Percentiles rank a stretch among this genome's conserved stretches.
phyloP scores from a whole-genome alignment of 1,140 invertebrate species.

The Chrysopa pallens region DNA sequence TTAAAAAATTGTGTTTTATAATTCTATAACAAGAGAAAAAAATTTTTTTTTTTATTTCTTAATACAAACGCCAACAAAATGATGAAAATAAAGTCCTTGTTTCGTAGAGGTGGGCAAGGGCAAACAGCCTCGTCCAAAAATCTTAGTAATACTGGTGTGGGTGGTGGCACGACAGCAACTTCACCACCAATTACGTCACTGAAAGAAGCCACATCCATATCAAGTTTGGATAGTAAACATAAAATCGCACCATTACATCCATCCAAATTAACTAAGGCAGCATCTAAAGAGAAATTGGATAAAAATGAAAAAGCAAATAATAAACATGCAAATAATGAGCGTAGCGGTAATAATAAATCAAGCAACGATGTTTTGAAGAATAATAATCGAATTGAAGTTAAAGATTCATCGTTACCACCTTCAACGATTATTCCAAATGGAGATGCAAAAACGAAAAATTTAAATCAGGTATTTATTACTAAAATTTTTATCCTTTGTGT shows the following conservation, averaged over 20 bases:
- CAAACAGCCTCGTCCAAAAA: slow-evolving; percentile 21
- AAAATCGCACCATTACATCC: slow-evolving; percentile 27
- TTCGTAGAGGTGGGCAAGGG: slow-evolving; percentile 46
- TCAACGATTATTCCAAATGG: neutral
- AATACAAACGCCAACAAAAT: slow-evolving; percentile 26
- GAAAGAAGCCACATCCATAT: slow-evolving; percentile 23
- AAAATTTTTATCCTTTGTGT: neutral
- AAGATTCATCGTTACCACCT: neutral
- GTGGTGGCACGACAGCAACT: slow-evolving; percentile 16
- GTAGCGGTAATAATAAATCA: neutral
- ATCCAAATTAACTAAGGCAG: slow-evolving; percentile 25
- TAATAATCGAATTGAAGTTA: neutral
- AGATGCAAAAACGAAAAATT: neutral
- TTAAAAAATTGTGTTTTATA: too few species aligned
- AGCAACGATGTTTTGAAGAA: neutral
- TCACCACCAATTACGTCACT: too few species aligned
- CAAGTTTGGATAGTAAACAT: slow-evolving; percentile 30
- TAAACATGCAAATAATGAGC: slow-evolving; percentile 3
- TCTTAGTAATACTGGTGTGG: slow-evolving; percentile 13
- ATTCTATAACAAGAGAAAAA: too few species aligned
- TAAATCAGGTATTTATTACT: neutral
- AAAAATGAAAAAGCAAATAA: slow-evolving; percentile 3
- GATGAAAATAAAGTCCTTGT: slow-evolving; percentile 68
- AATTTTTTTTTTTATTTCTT: too few species aligned
- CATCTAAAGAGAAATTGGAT: neutral